These are phyloP conservation scores for Hydraecia micacea DNA, from an alignment of 2,888 invertebrate species.

Conservation along the genomic window DNA sequence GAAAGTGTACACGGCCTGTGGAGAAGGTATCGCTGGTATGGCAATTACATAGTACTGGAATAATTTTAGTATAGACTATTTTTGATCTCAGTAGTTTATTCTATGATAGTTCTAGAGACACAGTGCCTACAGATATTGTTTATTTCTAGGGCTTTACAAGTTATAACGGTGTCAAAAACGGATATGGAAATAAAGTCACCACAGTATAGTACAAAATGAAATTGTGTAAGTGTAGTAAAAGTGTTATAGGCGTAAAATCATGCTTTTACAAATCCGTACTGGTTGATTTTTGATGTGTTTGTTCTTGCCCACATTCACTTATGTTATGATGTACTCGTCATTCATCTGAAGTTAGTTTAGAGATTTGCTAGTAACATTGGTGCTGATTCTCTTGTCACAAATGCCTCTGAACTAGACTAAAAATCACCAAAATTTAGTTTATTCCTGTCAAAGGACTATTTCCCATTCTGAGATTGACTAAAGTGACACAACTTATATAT, in stretches of 20 bases:
- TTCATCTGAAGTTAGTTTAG: slow-evolving; percentile 61
- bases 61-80: background rate
- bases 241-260: slow-evolving; percentile 72
- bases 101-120: slow-evolving; percentile 1
- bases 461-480: too few species aligned
- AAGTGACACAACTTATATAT: too few species aligned
- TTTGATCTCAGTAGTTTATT: background rate
- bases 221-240: slow-evolving; percentile 83
- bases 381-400: too few species aligned
- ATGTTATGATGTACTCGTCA: slow-evolving; percentile 41
- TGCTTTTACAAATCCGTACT: slow-evolving; percentile 74
- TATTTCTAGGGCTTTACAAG: slow-evolving; percentile 90
- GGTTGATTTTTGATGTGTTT: slow-evolving; percentile 71
- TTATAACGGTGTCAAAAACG: slow-evolving; percentile 89
- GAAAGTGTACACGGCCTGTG: background rate
- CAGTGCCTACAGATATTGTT: slow-evolving; percentile 68
- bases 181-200: slow-evolving; percentile 87
- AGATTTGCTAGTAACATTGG: slow-evolving; percentile 45
- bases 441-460: too few species aligned
- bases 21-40: background rate
- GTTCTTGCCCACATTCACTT: slow-evolving; percentile 64
- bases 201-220: slow-evolving; percentile 86
- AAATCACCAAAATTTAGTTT: too few species aligned
- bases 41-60: background rate
- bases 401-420: too few species aligned